These are phyloP conservation scores for Hydrozoanthus tunicans DNA, from an alignment of 64 coral and sea anemone genomes.

Conservation along the genomic window DNA sequence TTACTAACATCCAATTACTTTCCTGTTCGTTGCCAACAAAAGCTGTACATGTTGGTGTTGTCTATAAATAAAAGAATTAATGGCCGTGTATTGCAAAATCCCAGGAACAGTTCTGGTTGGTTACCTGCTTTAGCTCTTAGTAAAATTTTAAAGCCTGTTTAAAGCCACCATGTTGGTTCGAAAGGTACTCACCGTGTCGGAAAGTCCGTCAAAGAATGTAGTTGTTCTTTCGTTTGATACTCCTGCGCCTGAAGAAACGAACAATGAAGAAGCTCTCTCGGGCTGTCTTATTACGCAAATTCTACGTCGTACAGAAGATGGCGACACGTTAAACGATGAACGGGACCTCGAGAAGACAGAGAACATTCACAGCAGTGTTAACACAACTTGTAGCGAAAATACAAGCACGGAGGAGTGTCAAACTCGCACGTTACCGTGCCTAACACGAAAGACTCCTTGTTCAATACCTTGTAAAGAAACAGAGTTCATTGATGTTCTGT, in stretches of 20 bases:
- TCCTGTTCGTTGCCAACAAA: no score
- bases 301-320: not conserved
- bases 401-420: not conserved
- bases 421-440: not conserved
- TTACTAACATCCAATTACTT: no score
- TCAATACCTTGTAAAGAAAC: not conserved
- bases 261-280: not conserved
- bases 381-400: not conserved
- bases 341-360: not conserved
- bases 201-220: not conserved
- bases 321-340: not conserved
- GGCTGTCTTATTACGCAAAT: slow-evolving; percentile 33
- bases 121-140: not conserved
- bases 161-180: not conserved
- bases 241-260: not conserved
- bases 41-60: no score
- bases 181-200: not conserved
- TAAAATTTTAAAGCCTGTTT: not conserved
- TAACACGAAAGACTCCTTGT: not conserved
- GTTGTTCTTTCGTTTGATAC: not conserved
- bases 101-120: not conserved
- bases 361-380: not conserved
- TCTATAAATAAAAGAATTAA: not conserved
- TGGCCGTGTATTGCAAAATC: not conserved
- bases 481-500: not conserved